These are phyloP conservation scores for Ctenoplectra terminalis DNA, from an alignment of 1,140 invertebrate species.

Conservation along the genomic window DNA sequence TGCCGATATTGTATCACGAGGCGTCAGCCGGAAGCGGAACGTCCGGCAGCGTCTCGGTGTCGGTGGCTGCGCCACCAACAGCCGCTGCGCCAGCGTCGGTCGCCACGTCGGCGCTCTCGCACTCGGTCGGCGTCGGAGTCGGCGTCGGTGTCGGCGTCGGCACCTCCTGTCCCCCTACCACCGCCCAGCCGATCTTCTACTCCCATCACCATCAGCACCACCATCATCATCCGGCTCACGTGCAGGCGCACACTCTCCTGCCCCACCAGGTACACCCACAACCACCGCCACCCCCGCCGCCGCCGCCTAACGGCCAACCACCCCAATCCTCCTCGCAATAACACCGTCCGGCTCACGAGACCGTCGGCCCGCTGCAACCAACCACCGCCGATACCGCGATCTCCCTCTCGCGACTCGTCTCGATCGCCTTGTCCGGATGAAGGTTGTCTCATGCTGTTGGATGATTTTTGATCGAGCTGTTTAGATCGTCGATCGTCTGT, in stretches of 20 bases:
- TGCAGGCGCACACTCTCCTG: constrained; percentile 77
- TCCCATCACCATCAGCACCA: constrained; percentile 82
- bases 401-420: constrained; percentile 31
- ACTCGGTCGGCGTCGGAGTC: constrained; percentile 63
- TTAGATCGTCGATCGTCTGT: not conserved
- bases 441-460: not conserved
- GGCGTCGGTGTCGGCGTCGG: constrained; percentile 73
- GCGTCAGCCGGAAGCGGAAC: constrained; percentile 76
- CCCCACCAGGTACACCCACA: constrained; percentile 80
- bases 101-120: constrained; percentile 68
- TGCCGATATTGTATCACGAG: constrained; percentile 97
- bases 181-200: constrained; percentile 81
- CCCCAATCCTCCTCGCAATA: constrained; percentile 78
- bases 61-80: constrained; percentile 67
- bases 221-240: constrained; percentile 78
- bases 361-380: constrained; percentile 50
- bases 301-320: constrained; percentile 75
- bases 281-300: constrained; percentile 77
- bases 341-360: constrained; percentile 68
- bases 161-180: constrained; percentile 74
- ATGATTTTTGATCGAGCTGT: not conserved
- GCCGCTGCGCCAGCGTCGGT: constrained; percentile 62
- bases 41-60: constrained; percentile 64
- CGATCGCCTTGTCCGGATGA: constrained; percentile 54
- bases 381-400: constrained; percentile 31